Evolutionary conservation across 2,113 vertebrate genomes (phyloP).

Genomic region (Chionomys nivalis): DNA sequence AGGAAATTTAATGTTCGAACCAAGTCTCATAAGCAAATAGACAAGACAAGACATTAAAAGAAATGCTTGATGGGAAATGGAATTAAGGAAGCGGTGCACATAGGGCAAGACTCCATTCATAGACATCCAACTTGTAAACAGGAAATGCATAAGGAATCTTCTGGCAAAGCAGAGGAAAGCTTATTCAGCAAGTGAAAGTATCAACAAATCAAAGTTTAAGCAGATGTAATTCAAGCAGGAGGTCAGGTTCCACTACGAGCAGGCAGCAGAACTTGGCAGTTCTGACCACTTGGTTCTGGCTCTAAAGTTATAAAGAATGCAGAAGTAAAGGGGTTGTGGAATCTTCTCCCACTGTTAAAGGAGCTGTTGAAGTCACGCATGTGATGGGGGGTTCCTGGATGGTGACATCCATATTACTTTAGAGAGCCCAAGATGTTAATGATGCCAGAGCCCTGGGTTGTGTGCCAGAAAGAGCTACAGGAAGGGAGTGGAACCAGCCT

Average conservation of each 20-base stretch:
- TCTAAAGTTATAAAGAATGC: not conserved
- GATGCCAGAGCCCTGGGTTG: too few species aligned
- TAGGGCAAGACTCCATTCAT: not conserved
- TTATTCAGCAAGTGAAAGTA: not conserved
- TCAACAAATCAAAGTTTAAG: not conserved
- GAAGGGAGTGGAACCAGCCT: not conserved
- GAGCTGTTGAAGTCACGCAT: not conserved
- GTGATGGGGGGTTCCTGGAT: not conserved
- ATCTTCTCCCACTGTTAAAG: not conserved
- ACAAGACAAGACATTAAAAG: not conserved
- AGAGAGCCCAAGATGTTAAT: not conserved
- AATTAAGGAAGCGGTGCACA: not conserved
- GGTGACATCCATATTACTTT: not conserved
- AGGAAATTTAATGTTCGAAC: not conserved
- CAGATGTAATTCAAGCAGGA: not conserved
- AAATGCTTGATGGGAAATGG: not conserved
- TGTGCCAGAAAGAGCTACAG: not conserved
- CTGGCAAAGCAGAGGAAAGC: not conserved
- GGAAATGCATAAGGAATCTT: not conserved
- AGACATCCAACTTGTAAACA: not conserved
- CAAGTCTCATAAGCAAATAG: not conserved
- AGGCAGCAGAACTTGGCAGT: not conserved
- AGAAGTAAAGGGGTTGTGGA: not conserved
- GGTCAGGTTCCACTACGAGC: not conserved
- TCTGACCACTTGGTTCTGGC: not conserved